Percentiles rank a stretch among this genome's conserved stretches.
phyloP scores from a whole-genome alignment of 2,888 invertebrate species.

The Cephus pygmeus region DNA sequence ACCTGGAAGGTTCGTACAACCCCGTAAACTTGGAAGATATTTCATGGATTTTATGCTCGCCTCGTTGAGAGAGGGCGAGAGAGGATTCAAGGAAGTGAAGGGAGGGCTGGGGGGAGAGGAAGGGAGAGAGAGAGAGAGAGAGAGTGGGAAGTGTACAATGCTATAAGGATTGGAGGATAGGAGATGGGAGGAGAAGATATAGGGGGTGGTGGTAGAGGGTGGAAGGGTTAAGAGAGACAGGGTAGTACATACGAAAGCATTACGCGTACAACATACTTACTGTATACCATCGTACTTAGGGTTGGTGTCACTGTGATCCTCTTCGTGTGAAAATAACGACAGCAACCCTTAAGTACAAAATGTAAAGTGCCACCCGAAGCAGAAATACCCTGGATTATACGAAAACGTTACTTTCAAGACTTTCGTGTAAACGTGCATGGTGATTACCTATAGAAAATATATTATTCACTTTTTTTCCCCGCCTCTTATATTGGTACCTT shows the following conservation, averaged over 20 bases:
- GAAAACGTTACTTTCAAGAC: background rate
- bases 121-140: background rate
- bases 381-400: background rate
- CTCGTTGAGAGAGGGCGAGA: slow-evolving; percentile 4
- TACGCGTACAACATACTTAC: background rate
- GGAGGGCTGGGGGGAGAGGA: background rate
- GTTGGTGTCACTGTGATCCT: background rate
- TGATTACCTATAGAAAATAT: background rate
- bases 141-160: background rate
- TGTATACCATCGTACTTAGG: background rate
- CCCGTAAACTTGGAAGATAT: slow-evolving; percentile 34
- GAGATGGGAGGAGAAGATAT: background rate
- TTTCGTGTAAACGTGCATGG: background rate
- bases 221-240: background rate
- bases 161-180: slow-evolving; percentile 10
- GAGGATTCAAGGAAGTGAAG: slow-evolving; percentile 1
- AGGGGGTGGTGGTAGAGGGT: background rate
- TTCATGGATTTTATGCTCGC: slow-evolving; percentile 40
- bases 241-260: background rate
- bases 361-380: background rate
- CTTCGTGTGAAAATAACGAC: background rate
- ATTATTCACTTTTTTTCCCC: background rate
- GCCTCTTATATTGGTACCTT: background rate
- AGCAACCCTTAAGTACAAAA: background rate
- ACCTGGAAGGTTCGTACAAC: slow-evolving; percentile 15